Conservation (phyloP, 2,888 invertebrate species). For the Nemotelus nigrinus region DNA sequence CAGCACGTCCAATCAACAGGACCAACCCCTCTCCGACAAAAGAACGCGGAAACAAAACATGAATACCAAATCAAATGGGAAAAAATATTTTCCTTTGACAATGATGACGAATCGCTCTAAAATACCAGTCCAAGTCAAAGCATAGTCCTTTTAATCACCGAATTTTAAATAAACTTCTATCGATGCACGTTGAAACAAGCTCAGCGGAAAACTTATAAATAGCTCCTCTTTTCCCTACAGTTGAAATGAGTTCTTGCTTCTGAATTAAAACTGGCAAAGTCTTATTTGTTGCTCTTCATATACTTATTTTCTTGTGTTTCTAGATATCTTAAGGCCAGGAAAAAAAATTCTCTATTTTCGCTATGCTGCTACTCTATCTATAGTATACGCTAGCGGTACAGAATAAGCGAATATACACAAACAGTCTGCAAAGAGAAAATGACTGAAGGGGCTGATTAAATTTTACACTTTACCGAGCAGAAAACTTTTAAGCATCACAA, state of each 20-base stretch:
- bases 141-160: no score
- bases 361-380: neutral
- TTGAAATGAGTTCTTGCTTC: neutral
- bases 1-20: no score
- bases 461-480: conserved; percentile 47
- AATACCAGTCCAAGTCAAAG: no score
- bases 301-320: neutral
- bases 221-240: neutral
- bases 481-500: conserved; percentile 44
- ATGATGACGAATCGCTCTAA: no score
- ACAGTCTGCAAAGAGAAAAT: conserved; percentile 4
- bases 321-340: conserved; percentile 1
- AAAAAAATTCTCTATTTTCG: neutral
- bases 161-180: no score
- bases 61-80: no score
- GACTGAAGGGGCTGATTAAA: conserved; percentile 46
- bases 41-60: no score
- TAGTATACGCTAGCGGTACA: neutral
- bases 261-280: no score
- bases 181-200: no score
- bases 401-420: neutral
- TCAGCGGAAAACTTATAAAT: neutral
- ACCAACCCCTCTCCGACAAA: no score
- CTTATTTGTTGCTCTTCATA: no score
- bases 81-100: no score